Conservation (phyloP, 2,113 vertebrate species). For the Oriolus oriolus region DNA sequence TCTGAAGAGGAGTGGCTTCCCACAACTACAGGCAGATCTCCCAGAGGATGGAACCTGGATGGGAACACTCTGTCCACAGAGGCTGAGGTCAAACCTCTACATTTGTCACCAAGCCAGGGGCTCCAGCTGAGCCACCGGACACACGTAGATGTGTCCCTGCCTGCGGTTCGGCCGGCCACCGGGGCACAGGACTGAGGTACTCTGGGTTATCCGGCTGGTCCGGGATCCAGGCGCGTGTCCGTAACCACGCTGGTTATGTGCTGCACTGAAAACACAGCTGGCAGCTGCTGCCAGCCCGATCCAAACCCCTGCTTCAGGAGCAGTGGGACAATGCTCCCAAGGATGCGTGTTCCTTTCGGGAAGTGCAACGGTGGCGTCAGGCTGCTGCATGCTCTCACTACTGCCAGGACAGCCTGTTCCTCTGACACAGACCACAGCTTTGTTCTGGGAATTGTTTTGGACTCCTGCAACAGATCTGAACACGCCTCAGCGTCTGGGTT, state of each 20-base stretch:
- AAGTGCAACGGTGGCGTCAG: neutral
- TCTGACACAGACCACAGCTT: neutral
- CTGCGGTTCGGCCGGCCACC: fast-evolving
- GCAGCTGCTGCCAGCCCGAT: neutral
- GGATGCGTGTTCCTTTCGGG: fast-evolving
- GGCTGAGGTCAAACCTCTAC: neutral
- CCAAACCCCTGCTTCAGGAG: neutral
- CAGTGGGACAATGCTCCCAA: neutral
- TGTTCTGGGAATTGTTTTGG: slow-evolving; percentile 11
- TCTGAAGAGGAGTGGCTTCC: neutral
- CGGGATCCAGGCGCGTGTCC: fast-evolving
- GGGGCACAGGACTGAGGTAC: neutral
- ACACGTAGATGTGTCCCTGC: fast-evolving
- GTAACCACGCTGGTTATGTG: fast-evolving
- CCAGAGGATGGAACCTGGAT: neutral
- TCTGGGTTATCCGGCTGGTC: fast-evolving
- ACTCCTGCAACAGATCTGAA: neutral
- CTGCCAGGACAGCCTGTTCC: neutral
- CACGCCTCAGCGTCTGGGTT: fast-evolving
- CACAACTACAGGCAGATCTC: neutral
- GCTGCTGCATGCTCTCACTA: fast-evolving
- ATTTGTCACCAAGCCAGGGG: neutral
- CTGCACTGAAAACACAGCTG: neutral
- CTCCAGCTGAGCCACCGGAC: neutral
- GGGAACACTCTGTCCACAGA: neutral